A percentile compares a stretch with the other conserved stretches of the same genome.
Conservation (phyloP, 2,888 invertebrate species). For the Sialis fuliginosa region DNA sequence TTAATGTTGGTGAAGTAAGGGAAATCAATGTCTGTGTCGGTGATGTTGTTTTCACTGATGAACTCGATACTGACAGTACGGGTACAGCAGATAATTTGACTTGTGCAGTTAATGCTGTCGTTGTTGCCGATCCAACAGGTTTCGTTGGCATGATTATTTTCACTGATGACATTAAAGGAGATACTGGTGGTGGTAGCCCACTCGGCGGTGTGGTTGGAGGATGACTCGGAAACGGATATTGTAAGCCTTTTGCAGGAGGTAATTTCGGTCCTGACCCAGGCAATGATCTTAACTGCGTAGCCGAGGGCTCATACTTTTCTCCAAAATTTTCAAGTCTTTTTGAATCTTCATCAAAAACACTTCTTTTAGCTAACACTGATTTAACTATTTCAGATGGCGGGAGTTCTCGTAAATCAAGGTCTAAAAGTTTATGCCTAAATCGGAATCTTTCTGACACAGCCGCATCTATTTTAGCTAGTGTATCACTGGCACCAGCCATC, state of each 20-base stretch:
- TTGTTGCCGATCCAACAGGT: slow-evolving; percentile 6
- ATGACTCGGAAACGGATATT: slow-evolving; percentile 65
- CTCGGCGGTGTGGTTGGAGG: slow-evolving; percentile 34
- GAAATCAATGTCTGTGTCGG: not conserved
- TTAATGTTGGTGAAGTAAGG: not conserved
- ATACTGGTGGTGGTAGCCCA: slow-evolving; percentile 13
- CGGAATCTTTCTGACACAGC: slow-evolving; percentile 34
- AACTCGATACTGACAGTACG: not conserved
- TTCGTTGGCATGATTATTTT: slow-evolving; percentile 11
- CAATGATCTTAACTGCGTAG: slow-evolving; percentile 2
- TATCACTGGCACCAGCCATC: slow-evolving; percentile 35
- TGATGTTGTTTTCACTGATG: not conserved
- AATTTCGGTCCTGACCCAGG: slow-evolving; percentile 15
- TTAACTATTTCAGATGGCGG: slow-evolving; percentile 90
- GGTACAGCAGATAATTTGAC: not conserved
- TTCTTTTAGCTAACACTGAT: slow-evolving; percentile 77
- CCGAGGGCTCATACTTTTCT: slow-evolving; percentile 56
- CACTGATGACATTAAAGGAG: slow-evolving; percentile 14
- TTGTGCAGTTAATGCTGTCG: slow-evolving; percentile 1
- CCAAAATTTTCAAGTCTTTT: slow-evolving; percentile 78
- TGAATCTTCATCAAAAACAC: slow-evolving; percentile 91
- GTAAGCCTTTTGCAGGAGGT: slow-evolving; percentile 36
- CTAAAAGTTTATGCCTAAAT: slow-evolving; percentile 55
- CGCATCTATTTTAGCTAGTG: slow-evolving; percentile 30
- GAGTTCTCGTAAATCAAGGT: slow-evolving; percentile 60